Percentiles rank a stretch among this genome's conserved stretches.
phyloP scores from a whole-genome alignment of 2,888 invertebrate genomes.

The Eucriotettix oculatus region DNA sequence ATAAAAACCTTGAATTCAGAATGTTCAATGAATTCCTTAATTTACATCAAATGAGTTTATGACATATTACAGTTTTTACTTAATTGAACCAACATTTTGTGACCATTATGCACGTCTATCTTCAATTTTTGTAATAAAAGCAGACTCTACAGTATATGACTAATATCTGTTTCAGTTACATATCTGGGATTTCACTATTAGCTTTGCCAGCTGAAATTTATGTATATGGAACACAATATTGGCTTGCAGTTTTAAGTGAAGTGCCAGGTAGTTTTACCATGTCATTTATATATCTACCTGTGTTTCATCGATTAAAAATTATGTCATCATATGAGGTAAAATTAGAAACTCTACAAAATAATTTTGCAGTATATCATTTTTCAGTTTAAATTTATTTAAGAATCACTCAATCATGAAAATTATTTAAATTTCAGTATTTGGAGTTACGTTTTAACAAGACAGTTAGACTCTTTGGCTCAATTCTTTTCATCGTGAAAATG shows the following conservation, averaged over 20 bases:
- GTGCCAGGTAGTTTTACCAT: constrained; percentile 48
- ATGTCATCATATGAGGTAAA: constrained; percentile 8
- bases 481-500: constrained; percentile 56
- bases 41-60: too few species aligned
- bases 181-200: constrained; percentile 54
- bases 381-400: background rate
- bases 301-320: constrained; percentile 38
- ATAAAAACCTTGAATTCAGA: background rate
- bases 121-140: too few species aligned
- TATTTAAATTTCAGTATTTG: constrained; percentile 39
- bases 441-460: constrained; percentile 47
- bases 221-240: constrained; percentile 55
- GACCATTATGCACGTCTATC: too few species aligned
- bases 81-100: too few species aligned
- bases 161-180: constrained; percentile 34
- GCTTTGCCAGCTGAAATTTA: constrained; percentile 63
- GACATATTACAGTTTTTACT: too few species aligned
- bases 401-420: background rate
- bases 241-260: constrained; percentile 46
- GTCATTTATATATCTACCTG: constrained; percentile 48
- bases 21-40: too few species aligned
- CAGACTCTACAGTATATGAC: too few species aligned
- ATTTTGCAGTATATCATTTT: background rate
- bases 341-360: background rate
- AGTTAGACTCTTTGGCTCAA: constrained; percentile 49